Evolutionary conservation across 2,113 vertebrate species (phyloP).

Genomic region (Tenrec ecaudatus): DNA sequence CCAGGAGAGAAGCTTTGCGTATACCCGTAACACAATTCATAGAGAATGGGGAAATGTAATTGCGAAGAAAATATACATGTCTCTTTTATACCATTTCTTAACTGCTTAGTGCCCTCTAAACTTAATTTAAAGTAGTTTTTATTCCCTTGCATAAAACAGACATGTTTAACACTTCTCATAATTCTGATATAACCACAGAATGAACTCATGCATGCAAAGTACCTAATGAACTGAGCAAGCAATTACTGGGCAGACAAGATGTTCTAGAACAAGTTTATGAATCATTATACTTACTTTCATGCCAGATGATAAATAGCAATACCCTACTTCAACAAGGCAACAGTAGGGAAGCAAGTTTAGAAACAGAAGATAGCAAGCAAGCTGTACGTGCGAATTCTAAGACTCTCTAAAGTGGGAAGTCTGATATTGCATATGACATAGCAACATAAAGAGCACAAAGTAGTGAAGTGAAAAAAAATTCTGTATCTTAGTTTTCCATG

Average conservation of each 20-base stretch:
- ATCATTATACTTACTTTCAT: neutral
- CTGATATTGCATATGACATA: neutral
- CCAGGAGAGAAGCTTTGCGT: too few relatives aligned
- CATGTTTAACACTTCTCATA: slow-evolving; percentile 53
- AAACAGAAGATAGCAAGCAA: neutral
- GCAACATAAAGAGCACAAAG: neutral
- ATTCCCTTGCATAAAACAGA: slow-evolving; percentile 49
- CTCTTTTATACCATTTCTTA: slow-evolving; percentile 44
- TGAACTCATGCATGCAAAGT: slow-evolving; percentile 50
- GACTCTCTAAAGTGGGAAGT: neutral
- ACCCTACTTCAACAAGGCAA: neutral
- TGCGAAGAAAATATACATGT: neutral
- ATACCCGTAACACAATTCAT: neutral
- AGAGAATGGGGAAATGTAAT: slow-evolving; percentile 4
- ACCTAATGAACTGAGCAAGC: slow-evolving; percentile 74
- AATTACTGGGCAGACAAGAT: slow-evolving; percentile 63
- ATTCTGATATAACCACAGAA: slow-evolving; percentile 70
- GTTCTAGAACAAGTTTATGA: slow-evolving; percentile 64
- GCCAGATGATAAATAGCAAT: neutral
- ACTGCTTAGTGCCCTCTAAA: neutral
- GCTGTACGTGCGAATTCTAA: neutral
- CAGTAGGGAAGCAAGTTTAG: neutral
- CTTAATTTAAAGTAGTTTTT: slow-evolving; percentile 65
- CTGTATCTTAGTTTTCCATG: neutral
- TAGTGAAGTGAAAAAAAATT: slow-evolving; percentile 5